These are phyloP conservation scores for Apostichopus parvimensis DNA, from an alignment of 35 echinoderm and acorn worm species.

Conservation along the genomic window DNA sequence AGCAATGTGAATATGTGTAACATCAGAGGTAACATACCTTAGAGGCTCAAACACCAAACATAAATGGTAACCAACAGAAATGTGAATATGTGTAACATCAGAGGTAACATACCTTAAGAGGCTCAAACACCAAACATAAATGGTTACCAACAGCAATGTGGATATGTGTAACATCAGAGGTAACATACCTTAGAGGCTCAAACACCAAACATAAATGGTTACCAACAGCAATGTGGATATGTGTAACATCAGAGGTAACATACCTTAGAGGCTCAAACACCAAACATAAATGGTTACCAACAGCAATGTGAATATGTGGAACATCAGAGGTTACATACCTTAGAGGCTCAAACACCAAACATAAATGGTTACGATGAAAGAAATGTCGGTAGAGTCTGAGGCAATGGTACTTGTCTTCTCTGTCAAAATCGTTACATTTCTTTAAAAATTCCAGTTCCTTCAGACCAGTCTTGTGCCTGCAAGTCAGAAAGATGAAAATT, in stretches of 20 bases:
- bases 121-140: slow-evolving; percentile 96
- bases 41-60: too few relatives aligned
- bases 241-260: neutral
- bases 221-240: too few relatives aligned
- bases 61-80: too few relatives aligned
- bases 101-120: too few relatives aligned
- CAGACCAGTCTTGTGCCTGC: slow-evolving; percentile 98
- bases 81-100: too few relatives aligned
- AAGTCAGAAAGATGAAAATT: neutral
- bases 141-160: slow-evolving; percentile 85
- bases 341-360: slow-evolving; percentile 97
- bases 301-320: too few relatives aligned
- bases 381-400: slow-evolving; percentile 92
- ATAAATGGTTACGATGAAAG: slow-evolving; percentile 98
- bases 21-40: too few relatives aligned
- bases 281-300: too few relatives aligned
- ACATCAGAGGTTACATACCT: slow-evolving; percentile 55
- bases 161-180: too few relatives aligned
- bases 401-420: slow-evolving; percentile 96
- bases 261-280: slow-evolving; percentile 59
- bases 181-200: neutral
- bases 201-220: neutral
- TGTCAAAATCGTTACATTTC: slow-evolving; percentile 88
- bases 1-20: too few relatives aligned
- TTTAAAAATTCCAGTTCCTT: slow-evolving; percentile 97